phyloP scores from a whole-genome alignment of 2,888 invertebrate genomes.

The Xanthia togata region DNA sequence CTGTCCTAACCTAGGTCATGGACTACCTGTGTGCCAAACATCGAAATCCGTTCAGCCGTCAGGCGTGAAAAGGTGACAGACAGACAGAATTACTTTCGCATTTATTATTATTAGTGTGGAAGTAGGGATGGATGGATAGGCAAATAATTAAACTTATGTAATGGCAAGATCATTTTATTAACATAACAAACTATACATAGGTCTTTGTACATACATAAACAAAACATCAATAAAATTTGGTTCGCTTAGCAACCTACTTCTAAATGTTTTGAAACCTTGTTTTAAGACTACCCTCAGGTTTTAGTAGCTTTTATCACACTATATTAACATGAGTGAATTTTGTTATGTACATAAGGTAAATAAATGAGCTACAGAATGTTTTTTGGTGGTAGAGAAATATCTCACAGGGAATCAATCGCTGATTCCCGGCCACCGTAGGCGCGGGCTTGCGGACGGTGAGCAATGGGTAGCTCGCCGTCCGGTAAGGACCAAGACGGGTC shows the following conservation, averaged over 20 bases:
- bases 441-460: too few relatives aligned
- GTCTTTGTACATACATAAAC: background rate
- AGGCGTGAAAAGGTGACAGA: too few relatives aligned
- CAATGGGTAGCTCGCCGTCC: too few relatives aligned
- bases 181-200: constrained; percentile 39
- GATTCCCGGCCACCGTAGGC: too few relatives aligned
- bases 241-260: constrained; percentile 29
- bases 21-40: too few relatives aligned
- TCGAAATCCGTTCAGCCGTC: too few relatives aligned
- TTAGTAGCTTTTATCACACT: background rate
- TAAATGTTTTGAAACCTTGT: constrained; percentile 23
- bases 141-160: constrained; percentile 7
- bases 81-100: too few relatives aligned
- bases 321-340: background rate
- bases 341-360: background rate
- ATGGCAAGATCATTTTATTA: constrained; percentile 58
- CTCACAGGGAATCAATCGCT: too few relatives aligned
- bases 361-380: too few relatives aligned
- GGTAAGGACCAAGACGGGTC: too few relatives aligned
- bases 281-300: background rate
- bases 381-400: too few relatives aligned
- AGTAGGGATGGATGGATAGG: background rate
- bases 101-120: background rate
- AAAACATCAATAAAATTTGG: constrained; percentile 30
- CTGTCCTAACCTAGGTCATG: too few relatives aligned